Conservation (phyloP, 2,113 vertebrate genomes). For the Micronycteris hirsuta region DNA sequence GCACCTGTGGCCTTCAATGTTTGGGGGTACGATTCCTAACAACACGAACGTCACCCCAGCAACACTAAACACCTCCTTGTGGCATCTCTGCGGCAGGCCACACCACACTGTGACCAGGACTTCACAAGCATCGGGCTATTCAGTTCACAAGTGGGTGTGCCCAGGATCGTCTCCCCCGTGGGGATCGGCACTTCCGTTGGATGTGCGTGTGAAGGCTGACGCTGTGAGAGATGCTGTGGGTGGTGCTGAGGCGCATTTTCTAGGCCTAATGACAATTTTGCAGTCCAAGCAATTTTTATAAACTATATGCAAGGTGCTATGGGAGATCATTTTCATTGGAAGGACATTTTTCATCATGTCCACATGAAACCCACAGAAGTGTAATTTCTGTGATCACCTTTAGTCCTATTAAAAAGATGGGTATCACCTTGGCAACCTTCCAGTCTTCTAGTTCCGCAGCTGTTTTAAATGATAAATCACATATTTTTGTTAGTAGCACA, state of each 20-base stretch:
- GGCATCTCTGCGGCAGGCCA: neutral
- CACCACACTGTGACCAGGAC: accelerated
- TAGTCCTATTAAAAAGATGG: slow-evolving; percentile 68
- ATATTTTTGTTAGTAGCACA: slow-evolving; percentile 66
- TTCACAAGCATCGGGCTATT: accelerated
- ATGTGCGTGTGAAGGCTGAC: neutral
- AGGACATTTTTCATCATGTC: slow-evolving; percentile 32
- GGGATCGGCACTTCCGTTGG: neutral
- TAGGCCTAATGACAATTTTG: neutral
- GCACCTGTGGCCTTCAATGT: neutral
- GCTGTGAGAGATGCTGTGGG: neutral
- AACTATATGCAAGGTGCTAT: neutral
- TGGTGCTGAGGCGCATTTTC: neutral
- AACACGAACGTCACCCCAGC: neutral
- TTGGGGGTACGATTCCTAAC: neutral
- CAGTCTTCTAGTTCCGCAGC: slow-evolving; percentile 24
- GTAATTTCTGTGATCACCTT: slow-evolving; percentile 67
- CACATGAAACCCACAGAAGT: slow-evolving; percentile 33
- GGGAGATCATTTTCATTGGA: slow-evolving; percentile 33
- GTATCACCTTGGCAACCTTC: slow-evolving; percentile 65
- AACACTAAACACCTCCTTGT: too few relatives aligned
- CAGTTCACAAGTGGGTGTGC: neutral
- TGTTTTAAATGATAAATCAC: slow-evolving; percentile 70
- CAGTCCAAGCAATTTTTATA: neutral
- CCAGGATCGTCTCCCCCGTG: accelerated